Evolutionary conservation across 2,797 vertebrate genomes (phyloP).

Genomic region (Parotocinclus haroldoi): DNA sequence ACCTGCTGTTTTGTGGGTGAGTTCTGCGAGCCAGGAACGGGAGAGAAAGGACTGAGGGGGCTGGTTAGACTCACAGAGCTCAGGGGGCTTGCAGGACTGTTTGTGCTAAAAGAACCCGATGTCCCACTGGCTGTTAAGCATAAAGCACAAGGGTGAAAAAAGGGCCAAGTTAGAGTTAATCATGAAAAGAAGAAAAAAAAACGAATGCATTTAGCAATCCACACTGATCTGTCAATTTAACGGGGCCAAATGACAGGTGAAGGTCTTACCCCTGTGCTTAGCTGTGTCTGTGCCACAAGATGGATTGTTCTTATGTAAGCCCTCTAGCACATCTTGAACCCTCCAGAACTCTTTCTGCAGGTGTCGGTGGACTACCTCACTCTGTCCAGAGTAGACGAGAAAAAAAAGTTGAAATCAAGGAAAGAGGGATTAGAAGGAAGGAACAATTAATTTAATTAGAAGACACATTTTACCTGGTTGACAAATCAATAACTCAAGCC

Average conservation of each 20-base stretch:
- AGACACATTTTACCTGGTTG: too few relatives aligned
- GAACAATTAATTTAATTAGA: too few relatives aligned
- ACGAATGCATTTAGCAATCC: too few relatives aligned
- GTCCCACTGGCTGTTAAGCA: constrained; percentile 75
- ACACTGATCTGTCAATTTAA: too few relatives aligned
- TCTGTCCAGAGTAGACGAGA: constrained; percentile 66
- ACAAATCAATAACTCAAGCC: too few relatives aligned
- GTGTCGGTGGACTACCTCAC: constrained; percentile 82
- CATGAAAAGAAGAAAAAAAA: too few relatives aligned
- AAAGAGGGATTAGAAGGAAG: neutral
- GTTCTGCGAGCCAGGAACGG: constrained; percentile 83
- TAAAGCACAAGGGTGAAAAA: neutral
- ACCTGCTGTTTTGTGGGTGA: constrained; percentile 86
- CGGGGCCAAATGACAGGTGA: neutral
- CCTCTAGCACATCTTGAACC: constrained; percentile 93
- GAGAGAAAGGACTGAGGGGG: constrained; percentile 91
- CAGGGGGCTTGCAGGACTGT: constrained; percentile 93
- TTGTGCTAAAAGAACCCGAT: constrained; percentile 87
- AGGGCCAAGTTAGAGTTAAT: too few relatives aligned
- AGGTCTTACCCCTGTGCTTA: constrained; percentile 83
- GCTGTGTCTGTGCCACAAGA: constrained; percentile 89
- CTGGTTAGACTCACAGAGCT: constrained; percentile 93
- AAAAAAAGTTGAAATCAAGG: neutral
- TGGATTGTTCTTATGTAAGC: constrained; percentile 88
- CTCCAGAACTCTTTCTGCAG: constrained; percentile 97